Conservation (phyloP, 64 coral and sea anemone species). For the Pocillopora verrucosa region DNA sequence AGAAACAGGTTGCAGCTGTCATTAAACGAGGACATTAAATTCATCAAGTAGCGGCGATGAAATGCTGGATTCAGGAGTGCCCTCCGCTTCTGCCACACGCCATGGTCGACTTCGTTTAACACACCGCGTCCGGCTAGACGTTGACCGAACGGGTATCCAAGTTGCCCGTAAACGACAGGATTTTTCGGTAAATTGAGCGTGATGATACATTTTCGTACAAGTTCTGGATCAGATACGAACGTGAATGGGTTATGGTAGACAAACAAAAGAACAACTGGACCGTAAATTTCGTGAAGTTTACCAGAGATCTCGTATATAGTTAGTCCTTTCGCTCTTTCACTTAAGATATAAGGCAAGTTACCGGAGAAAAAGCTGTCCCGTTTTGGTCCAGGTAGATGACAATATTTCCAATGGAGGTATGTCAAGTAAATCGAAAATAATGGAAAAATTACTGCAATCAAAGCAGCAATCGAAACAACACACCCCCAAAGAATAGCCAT, state of each 20-base stretch:
- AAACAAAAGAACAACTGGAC: conserved; percentile 53
- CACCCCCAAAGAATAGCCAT: neutral
- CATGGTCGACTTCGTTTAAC: conserved; percentile 44
- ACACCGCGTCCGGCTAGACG: conserved; percentile 54
- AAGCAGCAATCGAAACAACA: neutral
- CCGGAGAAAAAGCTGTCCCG: conserved; percentile 66
- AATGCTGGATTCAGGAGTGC: conserved; percentile 74
- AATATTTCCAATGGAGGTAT: conserved; percentile 56
- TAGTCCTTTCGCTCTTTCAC: conserved; percentile 13
- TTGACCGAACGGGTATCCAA: conserved; percentile 40
- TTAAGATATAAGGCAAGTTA: conserved; percentile 13
- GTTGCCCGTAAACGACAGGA: neutral
- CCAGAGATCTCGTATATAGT: neutral
- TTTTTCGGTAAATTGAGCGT: conserved; percentile 56
- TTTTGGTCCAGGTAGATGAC: conserved; percentile 67
- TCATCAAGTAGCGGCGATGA: conserved; percentile 80
- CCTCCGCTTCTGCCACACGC: conserved; percentile 60
- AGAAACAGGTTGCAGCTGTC: conserved; percentile 60
- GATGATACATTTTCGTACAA: conserved; percentile 48
- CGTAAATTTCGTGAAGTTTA: conserved; percentile 42
- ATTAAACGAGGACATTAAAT: conserved; percentile 86
- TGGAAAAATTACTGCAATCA: neutral
- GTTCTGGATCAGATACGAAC: conserved; percentile 37
- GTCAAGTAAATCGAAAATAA: conserved; percentile 44
- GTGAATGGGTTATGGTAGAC: conserved; percentile 21